phyloP scores from a whole-genome alignment of 1,140 invertebrate species.

The Rhagoletis pomonella region DNA sequence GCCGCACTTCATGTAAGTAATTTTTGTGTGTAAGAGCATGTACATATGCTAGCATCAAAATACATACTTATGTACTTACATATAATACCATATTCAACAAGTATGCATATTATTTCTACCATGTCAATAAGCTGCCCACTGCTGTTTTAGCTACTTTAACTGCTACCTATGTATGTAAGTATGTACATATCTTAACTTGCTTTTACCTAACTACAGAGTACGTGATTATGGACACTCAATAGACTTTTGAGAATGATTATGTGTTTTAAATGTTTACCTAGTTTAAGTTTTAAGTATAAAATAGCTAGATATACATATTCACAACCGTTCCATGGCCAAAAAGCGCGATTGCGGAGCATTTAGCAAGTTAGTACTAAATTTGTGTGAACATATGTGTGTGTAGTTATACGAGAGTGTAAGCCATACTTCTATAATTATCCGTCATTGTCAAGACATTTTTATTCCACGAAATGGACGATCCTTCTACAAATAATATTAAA shows the following conservation, averaged over 20 bases:
- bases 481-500: too few relatives aligned
- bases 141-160: constrained; percentile 1
- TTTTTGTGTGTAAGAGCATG: too few relatives aligned
- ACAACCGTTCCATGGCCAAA: background rate
- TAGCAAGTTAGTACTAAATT: background rate
- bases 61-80: too few relatives aligned
- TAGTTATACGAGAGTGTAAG: background rate
- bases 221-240: constrained; percentile 22
- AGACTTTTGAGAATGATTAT: background rate
- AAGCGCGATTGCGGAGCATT: background rate
- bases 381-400: background rate
- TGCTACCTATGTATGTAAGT: too few relatives aligned
- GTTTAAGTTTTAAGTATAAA: background rate
- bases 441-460: background rate
- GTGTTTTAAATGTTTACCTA: constrained; percentile 18
- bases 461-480: too few relatives aligned
- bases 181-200: too few relatives aligned
- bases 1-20: constrained; percentile 1
- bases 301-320: background rate
- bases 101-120: background rate
- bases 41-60: too few relatives aligned
- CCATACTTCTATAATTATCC: background rate
- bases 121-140: background rate
- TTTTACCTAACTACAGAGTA: background rate
- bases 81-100: too few relatives aligned